A percentile compares a stretch with the other conserved stretches of the same genome.
phyloP scores from a whole-genome alignment of 1,140 invertebrate species.

The Agrilus planipennis region DNA sequence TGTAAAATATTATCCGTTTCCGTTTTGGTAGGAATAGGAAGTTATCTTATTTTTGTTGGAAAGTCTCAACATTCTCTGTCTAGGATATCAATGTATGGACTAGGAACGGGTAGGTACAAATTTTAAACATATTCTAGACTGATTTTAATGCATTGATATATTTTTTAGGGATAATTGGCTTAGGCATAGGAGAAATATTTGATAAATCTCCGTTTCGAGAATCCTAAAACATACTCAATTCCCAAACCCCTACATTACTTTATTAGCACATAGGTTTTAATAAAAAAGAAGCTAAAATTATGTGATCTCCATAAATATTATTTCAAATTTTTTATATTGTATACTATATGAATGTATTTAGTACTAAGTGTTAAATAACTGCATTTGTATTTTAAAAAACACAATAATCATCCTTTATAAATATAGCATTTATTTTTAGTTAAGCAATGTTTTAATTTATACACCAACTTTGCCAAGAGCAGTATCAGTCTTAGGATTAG shows the following conservation, averaged over 20 bases:
- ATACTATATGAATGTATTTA: too few relatives aligned
- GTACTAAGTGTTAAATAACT: too few relatives aligned
- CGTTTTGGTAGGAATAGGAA: slow-evolving; percentile 8
- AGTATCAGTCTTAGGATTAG: slow-evolving; percentile 95
- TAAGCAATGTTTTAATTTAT: too few relatives aligned
- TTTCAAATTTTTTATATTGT: too few relatives aligned
- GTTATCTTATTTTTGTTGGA: slow-evolving; percentile 7
- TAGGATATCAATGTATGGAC: slow-evolving; percentile 1
- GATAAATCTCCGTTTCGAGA: slow-evolving; percentile 23
- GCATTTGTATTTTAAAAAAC: too few relatives aligned
- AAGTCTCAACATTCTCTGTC: background rate
- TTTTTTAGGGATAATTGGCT: slow-evolving; percentile 16
- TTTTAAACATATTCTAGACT: background rate
- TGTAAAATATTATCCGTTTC: slow-evolving; percentile 9
- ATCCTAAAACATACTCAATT: too few relatives aligned
- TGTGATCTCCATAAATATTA: too few relatives aligned
- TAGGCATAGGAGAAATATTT: slow-evolving; percentile 24
- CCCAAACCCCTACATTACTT: too few relatives aligned
- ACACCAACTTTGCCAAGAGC: slow-evolving; percentile 84
- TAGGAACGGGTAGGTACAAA: slow-evolving; percentile 6
- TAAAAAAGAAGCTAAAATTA: too few relatives aligned
- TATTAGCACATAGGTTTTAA: too few relatives aligned
- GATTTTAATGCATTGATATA: background rate
- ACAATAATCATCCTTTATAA: slow-evolving; percentile 2
- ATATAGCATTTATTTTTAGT: background rate